A percentile compares a stretch with the other conserved stretches of the same genome.
Evolutionary conservation across 2,113 vertebrate genomes (phyloP).

Genomic region (Leucopternis melanops): DNA sequence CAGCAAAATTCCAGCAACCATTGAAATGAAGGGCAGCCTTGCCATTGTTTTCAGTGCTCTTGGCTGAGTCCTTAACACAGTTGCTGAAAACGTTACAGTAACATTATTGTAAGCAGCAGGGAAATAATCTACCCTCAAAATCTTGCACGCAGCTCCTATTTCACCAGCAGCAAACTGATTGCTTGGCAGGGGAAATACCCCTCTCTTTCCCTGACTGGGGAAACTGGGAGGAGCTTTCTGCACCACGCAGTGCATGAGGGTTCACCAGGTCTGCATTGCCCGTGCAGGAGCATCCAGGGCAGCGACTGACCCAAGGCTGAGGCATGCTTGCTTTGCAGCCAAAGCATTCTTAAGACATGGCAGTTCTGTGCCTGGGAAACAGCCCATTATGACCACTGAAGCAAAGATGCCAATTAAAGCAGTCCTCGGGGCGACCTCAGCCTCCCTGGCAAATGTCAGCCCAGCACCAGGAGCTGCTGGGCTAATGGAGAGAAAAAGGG

Average conservation of each 20-base stretch:
- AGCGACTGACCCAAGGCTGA: background rate
- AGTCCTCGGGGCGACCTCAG: background rate
- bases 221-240: background rate
- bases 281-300: background rate
- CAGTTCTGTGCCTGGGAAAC: conserved; percentile 14
- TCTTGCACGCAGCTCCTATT: background rate
- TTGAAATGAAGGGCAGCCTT: background rate
- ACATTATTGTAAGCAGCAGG: conserved; percentile 44
- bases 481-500: background rate
- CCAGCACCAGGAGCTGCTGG: background rate
- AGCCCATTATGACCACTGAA: background rate
- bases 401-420: conserved; percentile 32
- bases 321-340: background rate
- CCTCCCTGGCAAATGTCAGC: background rate
- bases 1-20: conserved; percentile 16
- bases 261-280: background rate
- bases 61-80: background rate
- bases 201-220: background rate
- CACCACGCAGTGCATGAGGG: background rate
- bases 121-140: conserved; percentile 24
- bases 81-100: conserved; percentile 33
- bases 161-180: conserved; percentile 1
- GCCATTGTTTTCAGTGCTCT: background rate
- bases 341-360: background rate
- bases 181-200: background rate